Evolutionary conservation across 2,888 invertebrate genomes (phyloP), one percentile per base, ranked within the genome.

Genomic region (Erpobdella octoculata): DNA sequence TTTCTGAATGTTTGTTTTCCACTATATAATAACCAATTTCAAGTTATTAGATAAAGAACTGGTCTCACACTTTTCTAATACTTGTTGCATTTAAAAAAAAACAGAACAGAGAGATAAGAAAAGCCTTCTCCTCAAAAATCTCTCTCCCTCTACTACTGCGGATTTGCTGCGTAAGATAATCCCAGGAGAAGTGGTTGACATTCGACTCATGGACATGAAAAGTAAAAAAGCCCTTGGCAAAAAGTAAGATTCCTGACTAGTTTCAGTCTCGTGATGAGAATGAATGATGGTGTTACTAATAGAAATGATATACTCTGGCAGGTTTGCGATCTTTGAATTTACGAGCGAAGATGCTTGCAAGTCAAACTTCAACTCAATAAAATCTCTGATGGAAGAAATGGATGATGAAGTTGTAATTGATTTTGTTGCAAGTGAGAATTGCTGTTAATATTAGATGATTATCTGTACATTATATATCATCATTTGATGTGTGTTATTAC

Each of bases 61-160:
- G n/a, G n/a, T n/a, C n/a, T n/a, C n/a, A n/a, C n/a, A n/a, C n/a
- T n/a, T n/a, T n/a, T n/a, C n/a, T n/a, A n/a, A n/a, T n/a, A n/a
- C n/a, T n/a, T n/a, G n/a, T n/a, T n/a, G n/a, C n/a, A n/a, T n/a
- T n/a, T n/a, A n/a, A n/a, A n/a, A n/a, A n/a, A 12, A 6, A 25
- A 28, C 53, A 53, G 53, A 53, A 28, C 18, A 53, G 53, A 53
- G 53, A 53, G 53, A 53, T 28, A 53, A 53, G 53, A 53, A 28
- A 9, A 25, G 53, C 28, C 28, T 53, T 21, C 21, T 53, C 53
- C 8, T 53, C 15, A 53, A n/a, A 28, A 53, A 53, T 53, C 53
- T 53, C 21, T 25, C 8, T n/a, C 21, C 53, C 12, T 21, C 21
- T 28, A 53, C 53, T 8, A 53, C 53, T 8, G 1, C 53, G 1